Percentiles rank a stretch among this genome's conserved stretches.
Evolutionary conservation across 2,888 invertebrate species (phyloP).

Genomic region (Limnephilus marmoratus): DNA sequence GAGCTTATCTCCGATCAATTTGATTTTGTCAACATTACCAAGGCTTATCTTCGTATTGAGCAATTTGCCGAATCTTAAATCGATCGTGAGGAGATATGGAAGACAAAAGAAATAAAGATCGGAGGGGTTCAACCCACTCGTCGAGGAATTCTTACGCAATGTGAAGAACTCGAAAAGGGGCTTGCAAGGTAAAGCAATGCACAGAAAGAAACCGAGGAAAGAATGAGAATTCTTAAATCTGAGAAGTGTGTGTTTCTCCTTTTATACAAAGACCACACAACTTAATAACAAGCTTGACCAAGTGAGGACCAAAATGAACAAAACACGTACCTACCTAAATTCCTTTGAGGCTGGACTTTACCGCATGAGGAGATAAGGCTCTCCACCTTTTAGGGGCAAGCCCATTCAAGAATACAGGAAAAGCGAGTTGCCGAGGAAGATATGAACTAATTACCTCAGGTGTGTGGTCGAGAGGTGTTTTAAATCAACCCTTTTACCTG

Average conservation of each 20-base stretch:
- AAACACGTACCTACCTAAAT: background rate
- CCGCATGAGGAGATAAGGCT: slow-evolving; percentile 21
- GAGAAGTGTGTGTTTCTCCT: background rate
- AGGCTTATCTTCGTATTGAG: slow-evolving; percentile 12
- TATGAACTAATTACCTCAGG: background rate
- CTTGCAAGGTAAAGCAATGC: background rate
- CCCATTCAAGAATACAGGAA: background rate
- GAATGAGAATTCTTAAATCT: background rate
- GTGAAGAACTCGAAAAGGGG: background rate
- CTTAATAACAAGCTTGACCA: background rate
- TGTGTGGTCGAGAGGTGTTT: slow-evolving; percentile 2
- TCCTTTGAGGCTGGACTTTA: slow-evolving; percentile 35
- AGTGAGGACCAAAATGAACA: background rate
- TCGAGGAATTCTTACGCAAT: background rate
- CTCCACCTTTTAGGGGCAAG: background rate
- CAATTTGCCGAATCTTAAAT: slow-evolving; percentile 32
- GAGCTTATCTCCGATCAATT: background rate
- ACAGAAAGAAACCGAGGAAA: background rate
- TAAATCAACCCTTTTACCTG: slow-evolving; percentile 22
- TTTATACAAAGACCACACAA: background rate
- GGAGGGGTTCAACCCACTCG: slow-evolving; percentile 5
- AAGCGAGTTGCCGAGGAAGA: background rate
- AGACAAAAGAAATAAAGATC: slow-evolving; percentile 31
- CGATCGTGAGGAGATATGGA: slow-evolving; percentile 32
- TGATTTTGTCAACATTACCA: background rate